A percentile compares a stretch with the other conserved stretches of the same genome.
Evolutionary conservation across 1,140 invertebrate species (phyloP).

Genomic region (Drosophila pectinifera): DNA sequence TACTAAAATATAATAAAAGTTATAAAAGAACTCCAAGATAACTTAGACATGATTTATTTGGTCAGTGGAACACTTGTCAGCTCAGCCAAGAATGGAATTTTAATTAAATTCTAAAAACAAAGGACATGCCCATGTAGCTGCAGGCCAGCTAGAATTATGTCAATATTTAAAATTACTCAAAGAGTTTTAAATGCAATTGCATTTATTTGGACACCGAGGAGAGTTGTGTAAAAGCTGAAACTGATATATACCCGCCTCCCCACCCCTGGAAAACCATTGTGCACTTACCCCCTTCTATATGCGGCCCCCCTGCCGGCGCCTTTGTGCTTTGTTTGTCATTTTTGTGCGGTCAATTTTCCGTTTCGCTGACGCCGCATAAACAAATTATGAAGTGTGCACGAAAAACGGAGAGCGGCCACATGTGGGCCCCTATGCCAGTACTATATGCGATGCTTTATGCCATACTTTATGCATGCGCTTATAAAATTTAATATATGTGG

Average conservation of each 20-base stretch:
- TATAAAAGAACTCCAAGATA: background rate
- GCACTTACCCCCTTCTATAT: constrained; percentile 1
- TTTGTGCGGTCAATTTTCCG: constrained; percentile 78
- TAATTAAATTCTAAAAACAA: background rate
- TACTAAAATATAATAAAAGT: background rate
- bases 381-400: constrained; percentile 61
- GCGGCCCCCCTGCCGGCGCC: background rate
- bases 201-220: constrained; percentile 16
- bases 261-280: constrained; percentile 19
- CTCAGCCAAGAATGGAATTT: background rate
- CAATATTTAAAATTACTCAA: constrained; percentile 1
- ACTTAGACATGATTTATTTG: background rate
- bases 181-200: constrained; percentile 5
- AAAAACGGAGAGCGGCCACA: constrained; percentile 46
- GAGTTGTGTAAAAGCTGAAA: constrained; percentile 25
- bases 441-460: constrained; percentile 38
- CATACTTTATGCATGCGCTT: constrained; percentile 45
- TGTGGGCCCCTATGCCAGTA: constrained; percentile 47
- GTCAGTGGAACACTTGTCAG: background rate
- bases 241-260: constrained; percentile 14
- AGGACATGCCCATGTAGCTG: background rate
- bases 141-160: background rate
- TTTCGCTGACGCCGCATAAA: constrained; percentile 68
- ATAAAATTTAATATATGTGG: constrained; percentile 49
- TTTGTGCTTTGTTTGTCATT: constrained; percentile 52